A percentile compares a stretch with the other conserved stretches of the same genome.
phyloP scores from a whole-genome alignment of 2,888 invertebrate species.

The Tenthredo livida region DNA sequence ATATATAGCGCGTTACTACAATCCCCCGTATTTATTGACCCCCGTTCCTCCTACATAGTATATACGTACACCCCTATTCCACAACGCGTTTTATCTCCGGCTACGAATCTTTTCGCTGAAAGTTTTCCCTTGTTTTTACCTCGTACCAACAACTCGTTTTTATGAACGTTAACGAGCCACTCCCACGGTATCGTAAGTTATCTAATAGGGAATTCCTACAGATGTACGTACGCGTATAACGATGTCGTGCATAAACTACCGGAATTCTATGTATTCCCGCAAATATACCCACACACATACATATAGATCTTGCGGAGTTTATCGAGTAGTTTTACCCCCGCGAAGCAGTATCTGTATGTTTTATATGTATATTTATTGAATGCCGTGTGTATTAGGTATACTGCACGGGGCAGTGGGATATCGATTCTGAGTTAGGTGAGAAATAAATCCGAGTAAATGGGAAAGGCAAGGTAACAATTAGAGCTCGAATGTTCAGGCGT shows the following conservation, averaged over 20 bases:
- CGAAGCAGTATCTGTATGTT: background rate
- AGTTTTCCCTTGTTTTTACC: constrained; percentile 34
- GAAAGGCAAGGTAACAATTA: background rate
- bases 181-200: constrained; percentile 28
- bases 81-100: constrained; percentile 13
- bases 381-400: background rate
- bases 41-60: background rate
- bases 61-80: background rate
- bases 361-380: background rate
- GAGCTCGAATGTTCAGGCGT: background rate
- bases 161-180: constrained; percentile 36
- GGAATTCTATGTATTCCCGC: background rate
- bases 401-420: background rate
- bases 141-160: constrained; percentile 23
- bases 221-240: background rate
- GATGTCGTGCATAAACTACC: constrained; percentile 5
- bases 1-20: background rate
- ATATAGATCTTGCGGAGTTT: background rate
- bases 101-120: constrained; percentile 21
- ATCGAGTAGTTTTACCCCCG: background rate
- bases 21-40: constrained; percentile 5
- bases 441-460: background rate
- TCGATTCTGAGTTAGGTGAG: background rate
- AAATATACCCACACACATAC: background rate
- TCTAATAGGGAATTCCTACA: constrained; percentile 16